Evolutionary conservation across 2,888 invertebrate genomes (phyloP).

Genomic region (Tuta absoluta): DNA sequence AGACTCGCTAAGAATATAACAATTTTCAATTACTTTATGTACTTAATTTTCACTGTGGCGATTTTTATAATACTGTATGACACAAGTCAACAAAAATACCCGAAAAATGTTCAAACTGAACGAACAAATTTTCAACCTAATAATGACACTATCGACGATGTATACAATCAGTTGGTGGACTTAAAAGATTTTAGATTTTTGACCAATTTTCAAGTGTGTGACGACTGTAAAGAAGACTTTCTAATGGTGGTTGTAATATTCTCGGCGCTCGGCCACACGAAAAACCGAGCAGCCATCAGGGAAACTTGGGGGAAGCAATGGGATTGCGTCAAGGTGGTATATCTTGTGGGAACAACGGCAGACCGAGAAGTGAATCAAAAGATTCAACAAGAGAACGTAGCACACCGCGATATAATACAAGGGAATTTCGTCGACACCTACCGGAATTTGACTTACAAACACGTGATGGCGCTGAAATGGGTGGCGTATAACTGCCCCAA

Average conservation of each 20-base stretch:
- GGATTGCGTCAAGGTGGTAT: background rate
- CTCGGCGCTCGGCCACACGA: background rate
- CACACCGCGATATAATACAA: constrained; percentile 9
- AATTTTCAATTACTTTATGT: background rate
- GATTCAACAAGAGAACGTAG: background rate
- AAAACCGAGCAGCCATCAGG: background rate
- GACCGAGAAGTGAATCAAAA: background rate
- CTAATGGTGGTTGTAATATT: background rate
- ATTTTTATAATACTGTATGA: background rate
- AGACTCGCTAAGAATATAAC: background rate
- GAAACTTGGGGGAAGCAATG: background rate
- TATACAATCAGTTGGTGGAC: background rate
- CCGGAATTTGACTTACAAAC: background rate
- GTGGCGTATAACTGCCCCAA: background rate
- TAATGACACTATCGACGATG: background rate
- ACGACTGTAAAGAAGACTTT: background rate
- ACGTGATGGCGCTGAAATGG: background rate
- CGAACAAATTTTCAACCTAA: background rate
- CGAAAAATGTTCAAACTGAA: background rate
- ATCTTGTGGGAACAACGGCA: background rate
- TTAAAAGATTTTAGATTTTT: background rate
- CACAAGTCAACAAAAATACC: background rate
- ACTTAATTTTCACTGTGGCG: background rate
- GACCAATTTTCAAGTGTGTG: background rate
- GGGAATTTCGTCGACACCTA: background rate